Base-by-base conservation (phyloP, 23 tunicate genomes). In the Corella eumyota region DNA sequence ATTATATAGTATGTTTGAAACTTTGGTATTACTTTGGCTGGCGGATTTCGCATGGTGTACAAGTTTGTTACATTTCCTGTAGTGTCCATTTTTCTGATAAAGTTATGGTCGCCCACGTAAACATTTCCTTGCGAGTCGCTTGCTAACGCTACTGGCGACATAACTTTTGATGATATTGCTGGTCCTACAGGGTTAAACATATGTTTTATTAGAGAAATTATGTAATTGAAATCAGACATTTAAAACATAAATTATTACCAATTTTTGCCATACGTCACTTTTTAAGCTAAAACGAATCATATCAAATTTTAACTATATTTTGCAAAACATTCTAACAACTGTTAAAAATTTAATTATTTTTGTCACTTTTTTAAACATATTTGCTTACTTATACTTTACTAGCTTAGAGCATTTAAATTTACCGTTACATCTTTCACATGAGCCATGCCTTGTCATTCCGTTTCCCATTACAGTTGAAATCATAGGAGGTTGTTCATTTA, bases 401-500 rank as follows among this genome's bases (percentile, higher is more conserved):
- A 40, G 13, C 48, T 40, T 9, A 40, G 15, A 40, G 48, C 48
- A 11, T 9, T 9, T 9, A 40, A 9, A 30, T 65, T 72, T 51
- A 86, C 95, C 85, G 24, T 71, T 63, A 59, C 95, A 77, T 11
- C 69, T 32, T 34, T 60, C 66, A 40, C 95, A 77, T 0, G 78
- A 56, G 36, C 56, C 57, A 36, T 77, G 85, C 33, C 95, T 50
- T 30, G 69, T 58, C 34, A n/a, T 27, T 6, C 96, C 96, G 30
- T 72, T 62, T 32, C 96, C 96, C 82, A 79, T 79, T 67, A 88
- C 81, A 0, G 96, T 88, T 27, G 78, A 51, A 68, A 88, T 79
- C 77, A 88, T 88, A 1, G 88, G 96, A 19, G 96, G 90, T 34
- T 88, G 96, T 30, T 77, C 76, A 5, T 31, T 34, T 38, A 88